Evolutionary conservation across 2,113 vertebrate genomes (phyloP).

Genomic region (Poecilia latipinna): DNA sequence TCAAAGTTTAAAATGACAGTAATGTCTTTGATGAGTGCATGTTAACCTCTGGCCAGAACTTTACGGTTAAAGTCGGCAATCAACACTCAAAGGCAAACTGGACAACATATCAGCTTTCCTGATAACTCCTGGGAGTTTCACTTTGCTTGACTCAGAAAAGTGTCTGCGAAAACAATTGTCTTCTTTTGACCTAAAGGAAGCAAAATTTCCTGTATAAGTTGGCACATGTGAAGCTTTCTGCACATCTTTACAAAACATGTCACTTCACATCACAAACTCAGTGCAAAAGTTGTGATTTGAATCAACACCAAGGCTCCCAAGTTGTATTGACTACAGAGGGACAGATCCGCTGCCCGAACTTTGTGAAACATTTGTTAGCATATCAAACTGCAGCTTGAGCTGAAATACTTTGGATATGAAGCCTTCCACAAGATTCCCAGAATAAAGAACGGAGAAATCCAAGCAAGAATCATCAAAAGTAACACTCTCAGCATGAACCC

Average conservation of each 20-base stretch:
- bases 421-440: slow-evolving; percentile 43
- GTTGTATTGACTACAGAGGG: slow-evolving; percentile 29
- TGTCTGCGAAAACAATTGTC: slow-evolving; percentile 13
- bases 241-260: slow-evolving; percentile 4
- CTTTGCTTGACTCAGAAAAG: slow-evolving; percentile 13
- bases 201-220: neutral
- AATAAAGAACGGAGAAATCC: slow-evolving; percentile 20
- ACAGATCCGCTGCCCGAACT: slow-evolving; percentile 17
- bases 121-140: slow-evolving; percentile 18
- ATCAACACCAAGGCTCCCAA: slow-evolving; percentile 32
- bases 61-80: neutral
- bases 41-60: neutral
- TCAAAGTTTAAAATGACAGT: neutral
- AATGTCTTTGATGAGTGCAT: neutral
- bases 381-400: slow-evolving; percentile 25
- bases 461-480: neutral
- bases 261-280: slow-evolving; percentile 11
- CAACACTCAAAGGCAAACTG: slow-evolving; percentile 1
- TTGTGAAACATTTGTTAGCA: slow-evolving; percentile 48
- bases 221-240: neutral
- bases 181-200: neutral
- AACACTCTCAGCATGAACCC: slow-evolving; percentile 4
- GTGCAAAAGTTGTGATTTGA: slow-evolving; percentile 14
- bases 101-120: neutral
- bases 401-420: slow-evolving; percentile 25